Evolutionary conservation across 2,113 vertebrate species (phyloP), one percentile per base, ranked within the genome.

Genomic region (Phaethon lepturus): DNA sequence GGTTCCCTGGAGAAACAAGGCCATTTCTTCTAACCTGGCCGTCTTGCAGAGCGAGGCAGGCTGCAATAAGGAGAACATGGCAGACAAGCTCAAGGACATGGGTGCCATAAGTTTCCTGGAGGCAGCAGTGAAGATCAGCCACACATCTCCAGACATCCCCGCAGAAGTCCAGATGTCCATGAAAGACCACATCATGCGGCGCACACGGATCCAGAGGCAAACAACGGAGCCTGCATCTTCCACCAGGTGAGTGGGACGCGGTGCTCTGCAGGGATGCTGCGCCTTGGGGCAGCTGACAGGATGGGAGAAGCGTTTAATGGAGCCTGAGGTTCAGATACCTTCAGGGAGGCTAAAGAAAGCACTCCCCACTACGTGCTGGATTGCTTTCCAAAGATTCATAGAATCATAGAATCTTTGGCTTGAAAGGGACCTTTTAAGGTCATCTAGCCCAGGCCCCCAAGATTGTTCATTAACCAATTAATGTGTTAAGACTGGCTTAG

Each of bases 91-190:
- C 91, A 99, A 99, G 95, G 99, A 99, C 92, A 95, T 98, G 26
- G 98, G 97, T 55, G 95, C 98, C 38, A 85, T 99, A 78, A 98
- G 99, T 33, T 99, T 99, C 98, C 98, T 99, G 95, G 99, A 99
- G 95, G 98, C 99, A 0, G 99, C 99, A 0, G 99, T 99, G 97
- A 99, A 99, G 98, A 99, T 99, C 98, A 99, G 99, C 98, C 99
- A 99, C 97, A 99, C 99, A 0, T 99, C 99, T 1, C 99, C 99
- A 1, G 99, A 99, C 94, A 99, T 99, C 95, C 99, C 99, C 0
- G 98, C 99, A 0, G 99, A 99, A 75, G 99, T 99, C 55, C 99
- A 99, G 98, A 99, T 99, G 97, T 99, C 99, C 17, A 99, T 99
- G 98, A 99, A 98, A 91, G 99, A 99, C 80, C 98, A 99, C 93